Evolutionary conservation across 2,888 invertebrate genomes (phyloP).

Genomic region (Meandrusa payeni): DNA sequence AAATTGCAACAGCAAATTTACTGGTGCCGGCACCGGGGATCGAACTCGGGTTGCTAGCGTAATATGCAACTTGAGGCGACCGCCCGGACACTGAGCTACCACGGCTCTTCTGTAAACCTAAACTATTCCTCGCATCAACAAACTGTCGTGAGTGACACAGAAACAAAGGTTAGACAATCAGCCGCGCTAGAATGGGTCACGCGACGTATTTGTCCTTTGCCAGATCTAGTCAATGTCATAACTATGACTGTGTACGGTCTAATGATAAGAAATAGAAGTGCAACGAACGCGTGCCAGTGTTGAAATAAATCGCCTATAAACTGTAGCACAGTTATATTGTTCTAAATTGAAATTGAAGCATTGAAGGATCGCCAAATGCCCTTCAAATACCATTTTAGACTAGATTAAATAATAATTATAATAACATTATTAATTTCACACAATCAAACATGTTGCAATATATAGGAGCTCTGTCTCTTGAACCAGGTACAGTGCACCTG

Average conservation of each 20-base stretch:
- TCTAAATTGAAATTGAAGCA: slow-evolving; percentile 2
- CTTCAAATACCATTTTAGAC: neutral
- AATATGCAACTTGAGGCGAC: no score
- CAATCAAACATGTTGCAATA: no score
- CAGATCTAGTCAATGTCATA: slow-evolving; percentile 9
- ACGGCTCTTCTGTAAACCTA: no score
- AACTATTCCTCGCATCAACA: slow-evolving; percentile 10
- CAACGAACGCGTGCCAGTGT: neutral
- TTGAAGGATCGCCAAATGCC: neutral
- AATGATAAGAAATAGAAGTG: slow-evolving; percentile 1
- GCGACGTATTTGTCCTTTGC: slow-evolving; percentile 13
- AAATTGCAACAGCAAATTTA: no score
- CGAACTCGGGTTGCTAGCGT: no score
- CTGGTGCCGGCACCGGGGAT: no score
- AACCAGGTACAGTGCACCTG: no score
- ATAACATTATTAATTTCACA: no score
- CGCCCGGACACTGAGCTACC: no score
- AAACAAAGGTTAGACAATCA: slow-evolving; percentile 12
- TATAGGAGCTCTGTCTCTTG: no score
- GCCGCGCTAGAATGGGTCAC: slow-evolving; percentile 12
- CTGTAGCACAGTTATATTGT: neutral
- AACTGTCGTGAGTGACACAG: slow-evolving; percentile 4
- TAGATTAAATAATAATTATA: no score
- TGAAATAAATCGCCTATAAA: neutral
- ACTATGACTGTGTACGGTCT: slow-evolving; percentile 15